phyloP scores from a whole-genome alignment of 2,797 vertebrate genomes.

The Telmatherina bonti region DNA sequence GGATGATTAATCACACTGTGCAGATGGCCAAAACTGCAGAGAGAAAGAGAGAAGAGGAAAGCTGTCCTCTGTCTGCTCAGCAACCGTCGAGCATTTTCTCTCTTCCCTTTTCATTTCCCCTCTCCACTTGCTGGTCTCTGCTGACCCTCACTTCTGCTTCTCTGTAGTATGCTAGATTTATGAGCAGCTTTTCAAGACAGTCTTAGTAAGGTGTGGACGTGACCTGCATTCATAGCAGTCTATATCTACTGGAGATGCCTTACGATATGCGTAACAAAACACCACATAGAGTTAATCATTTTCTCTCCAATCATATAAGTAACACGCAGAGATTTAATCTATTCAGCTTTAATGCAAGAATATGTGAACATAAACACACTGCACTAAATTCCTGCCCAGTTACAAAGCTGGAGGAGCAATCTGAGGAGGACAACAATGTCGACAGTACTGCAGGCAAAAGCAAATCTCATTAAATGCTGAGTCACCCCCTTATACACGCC shows the following conservation, averaged over 20 bases:
- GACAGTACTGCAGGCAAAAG: slow-evolving; percentile 34
- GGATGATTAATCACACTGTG: slow-evolving; percentile 78
- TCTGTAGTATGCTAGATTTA: slow-evolving; percentile 59
- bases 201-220: slow-evolving; percentile 35
- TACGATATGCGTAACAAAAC: slow-evolving; percentile 26
- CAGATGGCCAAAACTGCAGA: slow-evolving; percentile 74
- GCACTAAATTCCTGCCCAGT: slow-evolving; percentile 1
- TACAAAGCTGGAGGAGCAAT: slow-evolving; percentile 6
- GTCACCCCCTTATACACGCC: slow-evolving; percentile 26
- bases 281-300: background rate
- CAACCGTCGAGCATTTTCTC: slow-evolving; percentile 36
- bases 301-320: slow-evolving; percentile 6
- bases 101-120: slow-evolving; percentile 8
- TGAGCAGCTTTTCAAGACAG: slow-evolving; percentile 49
- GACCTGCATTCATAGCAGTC: slow-evolving; percentile 54
- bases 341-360: slow-evolving; percentile 13
- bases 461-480: slow-evolving; percentile 31
- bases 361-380: slow-evolving; percentile 4
- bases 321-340: slow-evolving; percentile 15
- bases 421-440: slow-evolving; percentile 27
- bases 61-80: slow-evolving; percentile 60
- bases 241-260: slow-evolving; percentile 4
- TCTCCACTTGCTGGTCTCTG: slow-evolving; percentile 39
- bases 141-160: slow-evolving; percentile 41
- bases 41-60: slow-evolving; percentile 56